Evolutionary conservation across 2,888 invertebrate species (phyloP).

Genomic region (Coelogynopora nodosa): DNA sequence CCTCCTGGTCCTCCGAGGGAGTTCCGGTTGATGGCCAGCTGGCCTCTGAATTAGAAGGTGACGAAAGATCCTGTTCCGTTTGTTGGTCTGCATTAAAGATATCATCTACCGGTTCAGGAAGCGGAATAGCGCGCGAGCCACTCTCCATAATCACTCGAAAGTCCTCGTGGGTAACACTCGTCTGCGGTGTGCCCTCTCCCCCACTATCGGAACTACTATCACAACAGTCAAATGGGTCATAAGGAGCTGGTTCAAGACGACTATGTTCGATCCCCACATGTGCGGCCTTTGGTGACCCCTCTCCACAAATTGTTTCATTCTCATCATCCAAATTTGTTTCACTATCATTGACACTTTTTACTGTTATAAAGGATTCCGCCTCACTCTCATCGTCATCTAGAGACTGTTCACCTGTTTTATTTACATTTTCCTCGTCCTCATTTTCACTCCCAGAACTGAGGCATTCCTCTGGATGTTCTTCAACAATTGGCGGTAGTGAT

Average conservation of each 20-base stretch:
- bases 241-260: background rate
- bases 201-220: conserved; percentile 7
- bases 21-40: conserved; percentile 3
- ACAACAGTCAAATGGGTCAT: background rate
- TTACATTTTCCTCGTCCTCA: background rate
- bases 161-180: background rate
- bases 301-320: background rate
- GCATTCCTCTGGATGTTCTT: background rate
- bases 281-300: background rate
- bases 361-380: conserved; percentile 1
- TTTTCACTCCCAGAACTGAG: background rate
- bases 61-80: conserved; percentile 14
- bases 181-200: background rate
- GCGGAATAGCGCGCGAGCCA: background rate
- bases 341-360: background rate
- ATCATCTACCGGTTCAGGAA: background rate
- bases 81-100: conserved; percentile 11
- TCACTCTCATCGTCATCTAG: conserved; percentile 1
- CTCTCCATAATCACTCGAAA: conserved; percentile 9
- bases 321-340: background rate
- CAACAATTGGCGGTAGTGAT: background rate
- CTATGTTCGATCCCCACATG: background rate
- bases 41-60: background rate
- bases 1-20: no score
- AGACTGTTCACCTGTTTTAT: background rate